These are phyloP conservation scores for Neomorphus geoffroyi DNA, from an alignment of 2,797 vertebrate species.

Conservation along the genomic window DNA sequence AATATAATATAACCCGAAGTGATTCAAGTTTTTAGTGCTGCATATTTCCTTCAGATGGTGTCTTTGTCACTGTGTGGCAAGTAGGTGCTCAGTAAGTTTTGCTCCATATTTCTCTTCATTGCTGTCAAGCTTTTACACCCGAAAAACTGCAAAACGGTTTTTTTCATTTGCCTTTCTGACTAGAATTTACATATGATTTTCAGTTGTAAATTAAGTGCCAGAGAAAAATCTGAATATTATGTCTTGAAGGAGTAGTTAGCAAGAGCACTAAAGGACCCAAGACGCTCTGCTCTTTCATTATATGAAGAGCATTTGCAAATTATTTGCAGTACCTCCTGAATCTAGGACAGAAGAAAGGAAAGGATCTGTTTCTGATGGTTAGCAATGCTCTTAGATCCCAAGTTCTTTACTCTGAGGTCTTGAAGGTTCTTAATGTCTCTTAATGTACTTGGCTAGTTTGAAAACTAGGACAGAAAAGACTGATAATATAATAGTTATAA, in stretches of 20 bases:
- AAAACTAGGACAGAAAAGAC: conserved; percentile 38
- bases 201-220: conserved; percentile 23
- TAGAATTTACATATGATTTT: neutral
- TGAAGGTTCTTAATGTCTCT: neutral
- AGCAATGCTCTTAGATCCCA: neutral
- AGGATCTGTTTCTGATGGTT: neutral
- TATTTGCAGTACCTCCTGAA: conserved; percentile 43
- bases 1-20: neutral
- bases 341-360: conserved; percentile 39
- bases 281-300: conserved; percentile 11
- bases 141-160: neutral
- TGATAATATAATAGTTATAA: conserved; percentile 35
- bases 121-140: neutral
- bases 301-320: conserved; percentile 12
- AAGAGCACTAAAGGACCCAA: neutral
- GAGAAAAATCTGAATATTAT: conserved; percentile 36
- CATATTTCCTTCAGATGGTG: neutral
- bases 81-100: neutral
- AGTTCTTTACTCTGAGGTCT: neutral
- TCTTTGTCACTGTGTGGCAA: neutral
- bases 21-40: neutral
- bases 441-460: conserved; percentile 47
- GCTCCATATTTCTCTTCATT: neutral
- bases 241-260: conserved; percentile 37
- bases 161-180: neutral